A percentile compares a stretch with the other conserved stretches of the same genome.
Evolutionary conservation across 2,888 invertebrate genomes (phyloP).

Genomic region (Atethmia centrago): DNA sequence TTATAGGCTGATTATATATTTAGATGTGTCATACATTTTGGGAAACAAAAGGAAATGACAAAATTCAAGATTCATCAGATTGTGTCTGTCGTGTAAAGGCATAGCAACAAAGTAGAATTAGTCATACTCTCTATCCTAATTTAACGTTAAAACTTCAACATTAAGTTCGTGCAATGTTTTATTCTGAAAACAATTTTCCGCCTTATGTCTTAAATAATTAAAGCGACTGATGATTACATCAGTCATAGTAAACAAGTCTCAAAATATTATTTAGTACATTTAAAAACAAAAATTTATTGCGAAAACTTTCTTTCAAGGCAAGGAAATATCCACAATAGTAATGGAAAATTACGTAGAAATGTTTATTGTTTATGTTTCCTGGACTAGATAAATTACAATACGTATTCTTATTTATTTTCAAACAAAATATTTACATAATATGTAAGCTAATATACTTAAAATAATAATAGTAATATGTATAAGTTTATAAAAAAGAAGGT

Average conservation of each 20-base stretch:
- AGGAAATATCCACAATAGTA: neutral
- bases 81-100: neutral
- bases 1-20: too few relatives aligned
- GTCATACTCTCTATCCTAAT: neutral
- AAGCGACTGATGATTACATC: neutral
- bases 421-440: too few relatives aligned
- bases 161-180: neutral
- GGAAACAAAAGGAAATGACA: too few relatives aligned
- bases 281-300: neutral
- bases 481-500: neutral
- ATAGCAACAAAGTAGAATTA: neutral
- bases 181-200: neutral
- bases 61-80: neutral
- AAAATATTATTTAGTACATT: too few relatives aligned
- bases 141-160: neutral
- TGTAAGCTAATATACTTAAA: neutral
- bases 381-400: neutral
- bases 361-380: conserved; percentile 9
- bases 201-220: neutral
- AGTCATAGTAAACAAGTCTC: neutral
- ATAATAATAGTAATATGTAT: too few relatives aligned
- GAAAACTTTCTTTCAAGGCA: neutral
- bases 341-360: neutral
- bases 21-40: too few relatives aligned
- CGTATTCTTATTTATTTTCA: neutral